These are phyloP conservation scores for Ceyx erithaca DNA, from an alignment of 2,797 vertebrate genomes.

Conservation along the genomic window DNA sequence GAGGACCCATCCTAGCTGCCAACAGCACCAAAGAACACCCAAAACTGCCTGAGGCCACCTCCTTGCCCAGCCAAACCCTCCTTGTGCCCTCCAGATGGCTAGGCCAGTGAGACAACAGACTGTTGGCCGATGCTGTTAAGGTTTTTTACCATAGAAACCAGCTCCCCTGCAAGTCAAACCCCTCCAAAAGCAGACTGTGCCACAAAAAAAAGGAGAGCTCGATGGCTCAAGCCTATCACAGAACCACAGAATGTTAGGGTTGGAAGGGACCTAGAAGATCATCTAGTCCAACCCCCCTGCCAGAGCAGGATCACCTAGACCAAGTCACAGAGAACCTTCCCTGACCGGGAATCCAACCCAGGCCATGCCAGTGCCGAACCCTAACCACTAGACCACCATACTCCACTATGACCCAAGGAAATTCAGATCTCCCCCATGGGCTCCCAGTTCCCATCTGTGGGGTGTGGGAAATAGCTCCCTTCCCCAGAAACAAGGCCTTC, in stretches of 20 bases:
- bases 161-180: conserved; percentile 7
- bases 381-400: too few relatives aligned
- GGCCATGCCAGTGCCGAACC: too few relatives aligned
- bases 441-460: accelerated
- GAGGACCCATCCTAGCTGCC: accelerated
- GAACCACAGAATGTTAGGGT: too few relatives aligned
- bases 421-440: background rate
- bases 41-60: background rate
- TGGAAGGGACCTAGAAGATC: too few relatives aligned
- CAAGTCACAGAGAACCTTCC: too few relatives aligned
- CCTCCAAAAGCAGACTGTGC: background rate
- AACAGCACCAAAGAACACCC: accelerated
- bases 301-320: too few relatives aligned
- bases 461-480: background rate
- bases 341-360: too few relatives aligned
- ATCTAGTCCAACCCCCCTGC: too few relatives aligned
- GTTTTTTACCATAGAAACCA: conserved; percentile 43
- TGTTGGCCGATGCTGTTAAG: conserved; percentile 42
- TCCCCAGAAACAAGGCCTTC: background rate
- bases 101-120: background rate
- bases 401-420: background rate
- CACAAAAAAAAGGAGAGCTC: background rate
- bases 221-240: background rate
- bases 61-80: background rate
- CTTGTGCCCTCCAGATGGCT: conserved; percentile 13